Base-by-base conservation (phyloP, 2,888 invertebrate species). In the Drosophila cognata region DNA sequence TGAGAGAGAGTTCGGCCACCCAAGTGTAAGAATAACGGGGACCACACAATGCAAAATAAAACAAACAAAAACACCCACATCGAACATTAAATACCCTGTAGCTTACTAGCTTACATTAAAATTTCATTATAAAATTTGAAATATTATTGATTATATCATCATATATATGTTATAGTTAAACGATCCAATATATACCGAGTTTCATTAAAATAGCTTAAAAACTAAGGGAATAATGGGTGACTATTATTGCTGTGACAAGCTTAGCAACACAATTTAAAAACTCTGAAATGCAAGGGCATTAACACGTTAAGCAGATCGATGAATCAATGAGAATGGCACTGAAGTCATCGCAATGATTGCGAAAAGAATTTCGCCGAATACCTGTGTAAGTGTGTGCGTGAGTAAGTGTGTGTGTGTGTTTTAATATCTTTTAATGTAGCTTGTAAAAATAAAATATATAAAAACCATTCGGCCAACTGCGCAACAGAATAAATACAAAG, bases 401-500 rank as follows among this genome's bases (percentile, higher is more conserved):
- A 31, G 31, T 31, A 8, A 31, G 10, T 7, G 16, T 18, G 38
- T 41, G 21, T 21, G 21, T 36, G 38, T 25, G 52, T 35, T 69
- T 41, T 63, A 52, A 64, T 76, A 58, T 79, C 64, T 71, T 64
- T 79, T 64, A 71, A 60, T 70, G 38, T 61, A 63, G 55, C 63
- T 33, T 79, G 79, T 65, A 76, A 62, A 75, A 83, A 79, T 68
- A 78, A 62, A 67, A 61, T 72, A 59, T 72, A 57, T 61, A 73
- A 59, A 64, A 75, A 61, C 57, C 71, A 79, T 71, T 58, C 43
- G 71, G 61, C 46, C 46, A 82, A 85, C 88, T 88, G 84, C 88
- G 85, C 85, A 85, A 78, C 76, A 76, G 66, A 82, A 76, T 70
- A 88, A 86, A 71, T 76, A 71, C 72, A 83, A 81, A 81, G 71